Conservation (phyloP, 2,797 vertebrate genomes). For the Amphiprion clarkii region DNA sequence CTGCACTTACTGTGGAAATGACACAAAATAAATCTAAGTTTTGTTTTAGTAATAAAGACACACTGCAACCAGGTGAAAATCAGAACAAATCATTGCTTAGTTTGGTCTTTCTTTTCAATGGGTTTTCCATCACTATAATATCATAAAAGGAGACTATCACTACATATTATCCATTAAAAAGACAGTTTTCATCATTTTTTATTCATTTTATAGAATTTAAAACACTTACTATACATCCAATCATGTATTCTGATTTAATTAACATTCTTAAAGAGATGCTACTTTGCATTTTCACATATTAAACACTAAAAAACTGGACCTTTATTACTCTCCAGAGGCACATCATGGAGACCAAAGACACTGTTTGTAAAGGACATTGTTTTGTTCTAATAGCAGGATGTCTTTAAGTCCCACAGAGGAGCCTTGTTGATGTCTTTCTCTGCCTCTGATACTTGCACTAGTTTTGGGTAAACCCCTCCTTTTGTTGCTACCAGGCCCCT, state of each 20-base stretch:
- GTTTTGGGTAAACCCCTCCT: conserved; percentile 78
- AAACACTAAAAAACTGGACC: conserved; percentile 35
- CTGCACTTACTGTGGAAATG: background rate
- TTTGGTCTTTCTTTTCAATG: background rate
- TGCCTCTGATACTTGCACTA: conserved; percentile 53
- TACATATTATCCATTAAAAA: no score
- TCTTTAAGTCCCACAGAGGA: conserved; percentile 76
- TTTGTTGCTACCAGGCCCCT: conserved; percentile 75
- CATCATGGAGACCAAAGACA: conserved; percentile 53
- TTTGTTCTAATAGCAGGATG: conserved; percentile 72
- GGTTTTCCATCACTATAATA: no score
- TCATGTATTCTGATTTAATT: background rate
- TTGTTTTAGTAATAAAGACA: no score
- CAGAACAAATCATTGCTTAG: background rate
- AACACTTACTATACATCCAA: background rate
- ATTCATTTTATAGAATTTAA: background rate
- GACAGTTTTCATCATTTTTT: no score
- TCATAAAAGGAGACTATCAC: no score
- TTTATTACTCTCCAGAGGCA: conserved; percentile 45
- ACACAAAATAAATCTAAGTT: background rate
- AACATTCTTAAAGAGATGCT: conserved; percentile 13
- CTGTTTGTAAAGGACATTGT: conserved; percentile 64
- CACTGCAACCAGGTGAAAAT: background rate
- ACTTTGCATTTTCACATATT: background rate
- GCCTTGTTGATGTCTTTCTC: conserved; percentile 76